Conservation (phyloP, 2,888 invertebrate species). For the Drosophila kokeensis region DNA sequence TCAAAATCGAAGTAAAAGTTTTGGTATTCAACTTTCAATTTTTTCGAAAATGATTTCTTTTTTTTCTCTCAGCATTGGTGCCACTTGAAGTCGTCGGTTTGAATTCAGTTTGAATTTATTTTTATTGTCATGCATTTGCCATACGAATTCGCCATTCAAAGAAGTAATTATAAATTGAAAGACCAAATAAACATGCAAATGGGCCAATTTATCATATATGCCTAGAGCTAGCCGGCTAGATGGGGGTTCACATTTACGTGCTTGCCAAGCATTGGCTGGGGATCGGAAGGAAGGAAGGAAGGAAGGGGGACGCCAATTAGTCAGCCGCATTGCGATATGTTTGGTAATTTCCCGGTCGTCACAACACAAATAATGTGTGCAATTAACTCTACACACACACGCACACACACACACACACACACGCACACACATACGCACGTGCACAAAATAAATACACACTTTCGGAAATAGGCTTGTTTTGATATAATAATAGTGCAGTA, state of each 20-base stretch:
- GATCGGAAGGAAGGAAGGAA: neutral
- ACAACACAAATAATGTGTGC: constrained; percentile 35
- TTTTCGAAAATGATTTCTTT: neutral
- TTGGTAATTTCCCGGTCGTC: constrained; percentile 48
- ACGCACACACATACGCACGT: constrained; percentile 5
- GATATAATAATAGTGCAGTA: constrained; percentile 26
- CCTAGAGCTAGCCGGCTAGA: neutral
- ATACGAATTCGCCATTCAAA: neutral
- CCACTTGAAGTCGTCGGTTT: neutral
- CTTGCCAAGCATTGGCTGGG: neutral
- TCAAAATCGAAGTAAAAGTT: neutral
- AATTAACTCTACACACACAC: constrained; percentile 38
- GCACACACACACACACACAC: constrained; percentile 8
- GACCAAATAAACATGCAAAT: constrained; percentile 33
- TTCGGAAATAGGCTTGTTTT: constrained; percentile 10
- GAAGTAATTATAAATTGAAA: constrained; percentile 13
- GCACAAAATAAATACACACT: neutral
- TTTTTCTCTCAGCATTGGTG: neutral
- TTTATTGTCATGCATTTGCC: neutral
- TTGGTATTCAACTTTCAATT: neutral
- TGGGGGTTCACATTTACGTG: constrained; percentile 11
- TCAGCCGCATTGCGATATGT: constrained; percentile 52
- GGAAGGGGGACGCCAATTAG: constrained; percentile 24
- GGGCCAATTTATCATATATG: constrained; percentile 20
- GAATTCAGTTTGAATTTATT: neutral